These are phyloP conservation scores for Toxotes chatareus DNA, from an alignment of 2,113 vertebrate genomes.

Conservation along the genomic window DNA sequence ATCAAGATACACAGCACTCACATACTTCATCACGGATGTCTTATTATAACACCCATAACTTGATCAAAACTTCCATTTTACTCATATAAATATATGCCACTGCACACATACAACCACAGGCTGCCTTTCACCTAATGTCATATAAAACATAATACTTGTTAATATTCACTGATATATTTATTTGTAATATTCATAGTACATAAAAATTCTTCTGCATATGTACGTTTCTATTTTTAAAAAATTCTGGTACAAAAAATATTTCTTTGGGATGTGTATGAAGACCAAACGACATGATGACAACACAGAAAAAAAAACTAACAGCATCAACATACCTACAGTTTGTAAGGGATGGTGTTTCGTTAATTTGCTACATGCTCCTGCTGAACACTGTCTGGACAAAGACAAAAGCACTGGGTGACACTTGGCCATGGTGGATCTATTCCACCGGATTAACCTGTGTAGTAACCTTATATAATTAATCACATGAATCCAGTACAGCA, in stretches of 20 bases:
- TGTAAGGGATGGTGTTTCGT: not conserved
- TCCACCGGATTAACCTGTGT: not conserved
- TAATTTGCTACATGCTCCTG: too few species aligned
- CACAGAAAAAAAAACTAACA: conserved; percentile 27
- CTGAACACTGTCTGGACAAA: too few species aligned
- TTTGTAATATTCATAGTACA: conserved; percentile 42
- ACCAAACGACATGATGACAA: conserved; percentile 1
- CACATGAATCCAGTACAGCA: too few species aligned
- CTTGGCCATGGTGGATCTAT: not conserved
- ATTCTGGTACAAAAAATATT: conserved; percentile 63
- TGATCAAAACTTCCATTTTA: too few species aligned
- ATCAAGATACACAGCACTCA: not conserved
- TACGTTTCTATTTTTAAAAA: conserved; percentile 16
- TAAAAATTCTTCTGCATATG: conserved; percentile 24
- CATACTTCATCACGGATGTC: too few species aligned
- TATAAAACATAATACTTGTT: not conserved
- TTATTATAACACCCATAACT: too few species aligned
- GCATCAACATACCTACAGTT: conserved; percentile 11
- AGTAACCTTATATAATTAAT: too few species aligned
- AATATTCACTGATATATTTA: conserved; percentile 26
- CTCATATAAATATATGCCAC: too few species aligned
- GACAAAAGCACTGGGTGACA: too few species aligned
- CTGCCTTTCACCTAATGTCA: not conserved
- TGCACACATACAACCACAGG: too few species aligned
- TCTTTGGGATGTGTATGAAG: conserved; percentile 39